phyloP scores from a whole-genome alignment of 1,140 invertebrate species.

The Uloborus diversus region DNA sequence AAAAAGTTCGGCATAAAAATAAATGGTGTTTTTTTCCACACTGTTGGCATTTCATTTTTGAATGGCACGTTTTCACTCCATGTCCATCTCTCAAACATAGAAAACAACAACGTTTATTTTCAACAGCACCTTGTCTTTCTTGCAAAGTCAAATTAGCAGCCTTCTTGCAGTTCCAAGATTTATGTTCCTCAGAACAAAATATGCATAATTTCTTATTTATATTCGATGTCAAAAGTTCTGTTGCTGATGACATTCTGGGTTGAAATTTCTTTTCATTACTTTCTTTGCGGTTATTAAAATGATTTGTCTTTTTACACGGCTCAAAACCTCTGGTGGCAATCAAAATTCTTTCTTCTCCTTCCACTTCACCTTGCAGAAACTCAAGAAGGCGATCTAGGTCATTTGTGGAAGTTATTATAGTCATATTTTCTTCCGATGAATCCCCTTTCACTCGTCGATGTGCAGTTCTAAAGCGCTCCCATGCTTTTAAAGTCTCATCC shows the following conservation, averaged over 20 bases:
- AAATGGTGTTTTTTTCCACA: constrained; percentile 2
- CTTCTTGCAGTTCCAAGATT: background rate
- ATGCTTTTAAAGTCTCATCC: constrained; percentile 2
- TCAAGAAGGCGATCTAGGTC: too few relatives aligned
- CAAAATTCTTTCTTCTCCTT: constrained; percentile 14
- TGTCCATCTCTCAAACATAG: constrained; percentile 13
- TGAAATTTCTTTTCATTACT: background rate
- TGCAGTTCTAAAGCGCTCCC: background rate
- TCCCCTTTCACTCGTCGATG: background rate
- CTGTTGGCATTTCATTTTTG: too few relatives aligned
- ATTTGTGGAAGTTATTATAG: too few relatives aligned
- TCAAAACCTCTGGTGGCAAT: background rate
- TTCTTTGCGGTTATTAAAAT: background rate
- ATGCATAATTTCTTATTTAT: background rate
- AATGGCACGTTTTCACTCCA: background rate
- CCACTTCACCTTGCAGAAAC: constrained; percentile 8
- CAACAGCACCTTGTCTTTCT: background rate
- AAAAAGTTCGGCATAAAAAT: constrained; percentile 3
- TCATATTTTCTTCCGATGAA: background rate
- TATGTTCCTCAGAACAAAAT: constrained; percentile 2
- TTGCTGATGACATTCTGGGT: background rate
- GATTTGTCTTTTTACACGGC: background rate
- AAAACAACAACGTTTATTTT: background rate
- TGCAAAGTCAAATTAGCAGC: background rate
- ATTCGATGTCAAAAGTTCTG: background rate